Conservation (phyloP, 2,888 invertebrate species). For the Labia minor region DNA sequence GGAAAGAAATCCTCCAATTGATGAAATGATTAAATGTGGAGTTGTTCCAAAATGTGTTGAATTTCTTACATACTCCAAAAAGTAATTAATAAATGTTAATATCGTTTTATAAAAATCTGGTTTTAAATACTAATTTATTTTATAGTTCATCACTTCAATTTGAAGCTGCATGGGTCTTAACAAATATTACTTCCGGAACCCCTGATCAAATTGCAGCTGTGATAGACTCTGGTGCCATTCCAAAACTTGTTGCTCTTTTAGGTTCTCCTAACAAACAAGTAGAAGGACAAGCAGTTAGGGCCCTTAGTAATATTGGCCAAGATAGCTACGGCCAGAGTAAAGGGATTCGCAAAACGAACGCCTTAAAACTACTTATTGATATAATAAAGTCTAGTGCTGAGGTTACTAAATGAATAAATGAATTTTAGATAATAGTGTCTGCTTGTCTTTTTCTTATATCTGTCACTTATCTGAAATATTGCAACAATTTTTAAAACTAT, state of each 20-base stretch:
- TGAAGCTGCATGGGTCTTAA: slow-evolving; percentile 95
- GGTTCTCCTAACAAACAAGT: slow-evolving; percentile 54
- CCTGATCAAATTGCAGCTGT: slow-evolving; percentile 82
- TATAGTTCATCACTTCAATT: slow-evolving; percentile 60
- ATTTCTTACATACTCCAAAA: slow-evolving; percentile 57
- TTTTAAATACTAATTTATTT: slow-evolving; percentile 17
- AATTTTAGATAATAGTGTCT: too few species aligned
- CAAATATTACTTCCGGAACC: slow-evolving; percentile 93
- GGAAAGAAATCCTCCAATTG: slow-evolving; percentile 84
- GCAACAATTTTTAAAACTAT: too few species aligned
- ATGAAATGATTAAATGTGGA: slow-evolving; percentile 69
- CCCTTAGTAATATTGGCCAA: slow-evolving; percentile 95
- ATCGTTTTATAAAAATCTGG: too few species aligned
- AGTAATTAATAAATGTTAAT: slow-evolving; percentile 48
- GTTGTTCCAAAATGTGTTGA: slow-evolving; percentile 73
- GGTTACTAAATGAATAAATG: too few species aligned
- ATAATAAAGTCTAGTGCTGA: too few species aligned
- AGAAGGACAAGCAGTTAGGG: slow-evolving; percentile 93
- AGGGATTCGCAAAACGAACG: too few species aligned
- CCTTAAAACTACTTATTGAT: too few species aligned
- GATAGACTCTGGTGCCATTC: slow-evolving; percentile 75
- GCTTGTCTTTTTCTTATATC: too few species aligned
- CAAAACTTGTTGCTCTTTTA: slow-evolving; percentile 64
- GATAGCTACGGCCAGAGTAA: too few species aligned
- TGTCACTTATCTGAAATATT: too few species aligned